These are phyloP conservation scores for Pomatorhinus ruficollis DNA, from an alignment of 2,113 vertebrate species.

Conservation along the genomic window DNA sequence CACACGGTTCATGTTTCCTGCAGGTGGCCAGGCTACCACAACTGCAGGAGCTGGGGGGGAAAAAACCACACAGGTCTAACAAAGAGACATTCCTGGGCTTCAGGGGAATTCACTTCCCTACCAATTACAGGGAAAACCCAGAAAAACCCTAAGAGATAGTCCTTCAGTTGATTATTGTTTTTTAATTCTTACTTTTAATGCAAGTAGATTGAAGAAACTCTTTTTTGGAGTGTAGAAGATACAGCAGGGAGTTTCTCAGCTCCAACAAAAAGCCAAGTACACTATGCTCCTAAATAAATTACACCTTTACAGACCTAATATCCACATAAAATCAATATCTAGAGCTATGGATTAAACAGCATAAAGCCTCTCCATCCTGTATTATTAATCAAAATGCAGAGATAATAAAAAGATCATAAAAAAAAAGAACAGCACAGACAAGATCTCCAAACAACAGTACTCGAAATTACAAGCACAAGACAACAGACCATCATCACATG, in stretches of 20 bases:
- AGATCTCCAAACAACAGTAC: not conserved
- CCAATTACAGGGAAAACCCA: not conserved
- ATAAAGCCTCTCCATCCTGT: not conserved
- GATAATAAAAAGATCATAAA: not conserved
- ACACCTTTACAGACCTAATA: not conserved
- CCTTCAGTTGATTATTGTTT: not conserved
- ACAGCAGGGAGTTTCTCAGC: not conserved
- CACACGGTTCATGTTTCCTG: not conserved
- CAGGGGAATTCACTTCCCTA: not conserved
- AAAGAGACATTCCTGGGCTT: not conserved
- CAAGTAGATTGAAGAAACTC: not conserved
- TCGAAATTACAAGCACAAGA: not conserved
- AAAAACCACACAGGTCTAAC: not conserved
- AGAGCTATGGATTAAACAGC: not conserved
- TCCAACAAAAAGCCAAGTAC: not conserved
- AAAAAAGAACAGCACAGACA: not conserved
- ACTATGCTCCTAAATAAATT: not conserved
- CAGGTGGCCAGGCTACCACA: slow-evolving; percentile 19
- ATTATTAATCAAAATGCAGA: not conserved
- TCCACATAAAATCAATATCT: not conserved
- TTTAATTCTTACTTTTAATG: not conserved
- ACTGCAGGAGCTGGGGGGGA: not conserved
- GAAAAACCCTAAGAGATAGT: not conserved
- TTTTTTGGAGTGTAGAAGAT: not conserved
- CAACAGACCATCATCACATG: not conserved